These are phyloP conservation scores for Fopius arisanus DNA, from an alignment of 1,140 invertebrate genomes.

Conservation along the genomic window DNA sequence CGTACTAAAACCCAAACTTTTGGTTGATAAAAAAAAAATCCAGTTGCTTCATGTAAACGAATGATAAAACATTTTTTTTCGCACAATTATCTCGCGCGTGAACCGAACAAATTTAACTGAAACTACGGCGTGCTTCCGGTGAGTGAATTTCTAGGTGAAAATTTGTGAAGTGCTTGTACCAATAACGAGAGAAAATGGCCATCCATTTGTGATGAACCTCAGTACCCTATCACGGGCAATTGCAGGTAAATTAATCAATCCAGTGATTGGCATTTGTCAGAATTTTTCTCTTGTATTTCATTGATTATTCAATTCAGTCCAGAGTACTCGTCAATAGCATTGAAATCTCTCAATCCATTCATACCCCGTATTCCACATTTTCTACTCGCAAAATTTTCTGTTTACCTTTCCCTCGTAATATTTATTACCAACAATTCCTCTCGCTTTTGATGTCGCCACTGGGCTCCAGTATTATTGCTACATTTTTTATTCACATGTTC, in stretches of 20 bases:
- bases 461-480: not conserved
- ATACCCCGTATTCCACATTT: too few relatives aligned
- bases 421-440: not conserved
- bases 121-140: not conserved
- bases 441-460: not conserved
- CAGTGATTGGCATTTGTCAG: not conserved
- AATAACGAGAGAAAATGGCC: constrained; percentile 13
- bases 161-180: constrained; percentile 1
- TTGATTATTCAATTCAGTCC: not conserved
- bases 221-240: not conserved
- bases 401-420: not conserved
- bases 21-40: not conserved
- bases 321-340: not conserved
- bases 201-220: not conserved
- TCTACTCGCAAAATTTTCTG: too few relatives aligned
- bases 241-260: not conserved
- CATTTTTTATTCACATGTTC: not conserved
- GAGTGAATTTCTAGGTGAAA: constrained; percentile 5
- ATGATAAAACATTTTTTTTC: not conserved
- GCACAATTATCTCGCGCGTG: constrained; percentile 4
- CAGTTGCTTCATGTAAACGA: not conserved
- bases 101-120: not conserved
- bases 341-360: not conserved
- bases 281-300: not conserved
- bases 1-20: not conserved